Base-by-base conservation (phyloP, 2,113 vertebrate genomes). In the Hyaena hyaena region DNA sequence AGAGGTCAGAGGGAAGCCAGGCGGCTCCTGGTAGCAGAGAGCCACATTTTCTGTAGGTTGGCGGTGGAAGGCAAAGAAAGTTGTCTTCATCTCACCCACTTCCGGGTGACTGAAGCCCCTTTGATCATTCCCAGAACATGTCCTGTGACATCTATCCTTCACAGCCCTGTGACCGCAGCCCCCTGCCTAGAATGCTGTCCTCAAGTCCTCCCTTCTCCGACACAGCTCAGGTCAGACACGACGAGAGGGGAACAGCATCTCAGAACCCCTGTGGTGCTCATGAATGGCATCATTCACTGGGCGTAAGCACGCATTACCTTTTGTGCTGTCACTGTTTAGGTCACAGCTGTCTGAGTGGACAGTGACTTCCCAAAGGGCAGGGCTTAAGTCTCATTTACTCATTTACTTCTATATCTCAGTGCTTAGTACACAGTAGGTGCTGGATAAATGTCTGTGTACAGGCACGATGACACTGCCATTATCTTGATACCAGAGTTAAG, bases 181-280 rank as follows among this genome's bases (percentile, higher is more conserved):
- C 28, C 9, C 23, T 3, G 48, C 82, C 53, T 43, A 28, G 45
- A 88, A 45, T 0, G 21, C 35, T 39, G 53, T 73, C 48, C 24
- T 9, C 4, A 19, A 1, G 11, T 23, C 21, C 12, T 21, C 24
- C 33, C 66, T 35, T 33, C 17, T 35, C 35, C 17, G 33, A 79
- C 77, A 48, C 12, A 63, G 61, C 68, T 35, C 61, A 5, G 53
- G 35, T 53, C 66, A 8, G 35, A 61, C 58, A 31, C 6, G n/a
- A 71, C n/a, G 5, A 4, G 33, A 12, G 33, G 11, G 10, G 26
- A 5, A n/a, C 1, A 5, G 24, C 1, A 7, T 14, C 39, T 88
- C 6, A 0, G 43, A 80, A 65, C 4, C 7, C n/a, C 65, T 0
- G 0, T 1, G 7, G 31, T 0, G 0, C 43, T 12, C 61, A 16